A percentile compares a stretch with the other conserved stretches of the same genome.
These are phyloP conservation scores for Sebastes diploproa DNA, from an alignment of 2,797 vertebrate species.

Conservation along the genomic window DNA sequence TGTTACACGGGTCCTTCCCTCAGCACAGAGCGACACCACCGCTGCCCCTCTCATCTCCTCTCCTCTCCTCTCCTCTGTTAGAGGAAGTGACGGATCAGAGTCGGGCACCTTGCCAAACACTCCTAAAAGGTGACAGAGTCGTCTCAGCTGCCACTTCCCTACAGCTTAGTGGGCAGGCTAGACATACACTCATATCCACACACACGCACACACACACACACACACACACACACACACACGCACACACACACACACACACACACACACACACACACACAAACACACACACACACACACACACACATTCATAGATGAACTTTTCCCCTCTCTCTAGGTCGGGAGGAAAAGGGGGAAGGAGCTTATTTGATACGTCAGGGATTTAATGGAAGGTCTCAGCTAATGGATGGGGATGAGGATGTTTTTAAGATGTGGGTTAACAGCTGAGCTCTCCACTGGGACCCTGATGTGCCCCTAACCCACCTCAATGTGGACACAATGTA, in stretches of 20 bases:
- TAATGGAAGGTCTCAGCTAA: constrained; percentile 6
- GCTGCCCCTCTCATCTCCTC: not conserved
- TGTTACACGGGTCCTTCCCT: not conserved
- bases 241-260: not conserved
- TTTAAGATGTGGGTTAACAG: not conserved
- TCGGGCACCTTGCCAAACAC: constrained; percentile 9
- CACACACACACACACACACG: not conserved
- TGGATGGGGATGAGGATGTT: not conserved
- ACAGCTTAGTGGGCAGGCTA: not conserved
- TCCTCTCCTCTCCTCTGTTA: not conserved
- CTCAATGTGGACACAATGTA: not conserved
- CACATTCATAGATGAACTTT: not conserved
- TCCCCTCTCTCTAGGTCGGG: not conserved
- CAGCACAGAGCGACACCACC: not conserved
- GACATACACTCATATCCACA: not conserved
- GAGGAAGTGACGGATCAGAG: constrained; percentile 2
- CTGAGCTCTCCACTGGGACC: not conserved
- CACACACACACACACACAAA: not conserved
- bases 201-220: not conserved
- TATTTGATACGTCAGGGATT: constrained; percentile 10
- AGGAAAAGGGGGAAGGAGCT: not conserved
- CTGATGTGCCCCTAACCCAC: not conserved
- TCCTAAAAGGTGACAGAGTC: constrained; percentile 30
- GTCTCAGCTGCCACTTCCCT: constrained; percentile 11
- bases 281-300: not conserved